Base-by-base conservation (phyloP, 2,888 invertebrate species). In the Andrena trimmerana region DNA sequence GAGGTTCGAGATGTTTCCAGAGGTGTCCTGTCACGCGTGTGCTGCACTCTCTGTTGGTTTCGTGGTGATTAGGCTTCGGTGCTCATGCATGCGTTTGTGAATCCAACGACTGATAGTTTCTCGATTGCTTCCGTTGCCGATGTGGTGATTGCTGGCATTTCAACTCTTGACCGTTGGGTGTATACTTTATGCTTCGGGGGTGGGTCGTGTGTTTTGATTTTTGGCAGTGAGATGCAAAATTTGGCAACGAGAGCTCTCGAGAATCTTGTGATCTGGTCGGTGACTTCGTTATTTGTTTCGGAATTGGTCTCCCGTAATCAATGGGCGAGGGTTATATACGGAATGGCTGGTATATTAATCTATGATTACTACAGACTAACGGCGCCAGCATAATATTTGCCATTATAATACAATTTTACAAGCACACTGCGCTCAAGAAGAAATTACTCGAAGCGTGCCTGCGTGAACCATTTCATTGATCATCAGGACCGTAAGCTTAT, bases 391-490 rank as follows among this genome's bases (percentile, higher is more conserved):
- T 57, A 27, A 27, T 57, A 57, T 24, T 57, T 13, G 5, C 27
- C 27, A 13, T 10, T 57, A 5, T 57, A 24, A 42, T 2, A 2
- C 27, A 54, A 57, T n/a, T 33, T 13, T 0, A 10, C 16, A n/a
- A 60, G n/a, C 0, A 1, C 10, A 24, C 42, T 1, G 16, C 31
- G 4, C 29, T 60, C 57, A 27, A n/a, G n/a, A 10, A 50, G 52
- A 65, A 71, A n/a, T 10, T 27, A 29, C 8, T 50, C 10, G 20
- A 10, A 59, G 20, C 69, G 33, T 50, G 48, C 2, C 20, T n/a
- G 2, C 1, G 3, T 4, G 31, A 33, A 65, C 50, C 50, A 29
- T 74, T 42, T 67, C 74, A 78, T 78, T 42, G 74, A 73, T 78
- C 66, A 78, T 60, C 20, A 24, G 66, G 29, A 60, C 24, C 52